Evolutionary conservation across 2,888 invertebrate species (phyloP).

Genomic region (Synanthedon andrenaeformis): DNA sequence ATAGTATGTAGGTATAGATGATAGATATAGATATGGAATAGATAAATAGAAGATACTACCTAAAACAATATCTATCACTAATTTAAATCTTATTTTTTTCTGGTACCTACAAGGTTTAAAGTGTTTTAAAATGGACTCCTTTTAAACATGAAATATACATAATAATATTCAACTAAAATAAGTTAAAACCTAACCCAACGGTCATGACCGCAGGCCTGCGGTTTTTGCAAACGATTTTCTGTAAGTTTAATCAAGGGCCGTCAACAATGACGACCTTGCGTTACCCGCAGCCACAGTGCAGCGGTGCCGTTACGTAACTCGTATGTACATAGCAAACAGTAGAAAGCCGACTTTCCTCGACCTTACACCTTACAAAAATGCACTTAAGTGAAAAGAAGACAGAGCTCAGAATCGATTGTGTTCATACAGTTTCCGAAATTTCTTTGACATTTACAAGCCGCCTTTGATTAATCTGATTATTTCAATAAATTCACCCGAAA

Average conservation of each 20-base stretch:
- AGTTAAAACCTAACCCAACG: slow-evolving; percentile 9
- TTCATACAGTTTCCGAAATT: slow-evolving; percentile 7
- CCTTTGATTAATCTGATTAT: background rate
- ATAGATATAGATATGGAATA: too few relatives aligned
- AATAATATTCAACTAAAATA: too few relatives aligned
- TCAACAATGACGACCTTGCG: slow-evolving; percentile 36
- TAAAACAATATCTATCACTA: too few relatives aligned
- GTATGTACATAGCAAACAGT: slow-evolving; percentile 9
- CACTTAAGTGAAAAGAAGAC: slow-evolving; percentile 15
- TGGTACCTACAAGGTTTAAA: too few relatives aligned
- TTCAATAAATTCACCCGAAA: background rate
- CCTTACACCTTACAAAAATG: slow-evolving; percentile 12
- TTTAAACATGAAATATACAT: too few relatives aligned
- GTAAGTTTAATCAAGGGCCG: slow-evolving; percentile 34
- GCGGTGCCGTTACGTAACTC: slow-evolving; percentile 16
- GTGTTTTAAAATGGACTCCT: too few relatives aligned
- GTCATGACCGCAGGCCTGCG: slow-evolving; percentile 22
- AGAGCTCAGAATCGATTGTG: slow-evolving; percentile 8
- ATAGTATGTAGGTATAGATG: too few relatives aligned
- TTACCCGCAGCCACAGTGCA: slow-evolving; percentile 12
- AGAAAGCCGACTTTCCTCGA: slow-evolving; percentile 50
- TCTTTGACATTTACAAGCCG: background rate
- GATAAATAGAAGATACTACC: too few relatives aligned
- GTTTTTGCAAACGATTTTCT: slow-evolving; percentile 10
- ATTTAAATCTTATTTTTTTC: too few relatives aligned